Evolutionary conservation across 2,888 invertebrate genomes (phyloP), one percentile per base, ranked within the genome.

Genomic region (Nephrotoma flavescens): DNA sequence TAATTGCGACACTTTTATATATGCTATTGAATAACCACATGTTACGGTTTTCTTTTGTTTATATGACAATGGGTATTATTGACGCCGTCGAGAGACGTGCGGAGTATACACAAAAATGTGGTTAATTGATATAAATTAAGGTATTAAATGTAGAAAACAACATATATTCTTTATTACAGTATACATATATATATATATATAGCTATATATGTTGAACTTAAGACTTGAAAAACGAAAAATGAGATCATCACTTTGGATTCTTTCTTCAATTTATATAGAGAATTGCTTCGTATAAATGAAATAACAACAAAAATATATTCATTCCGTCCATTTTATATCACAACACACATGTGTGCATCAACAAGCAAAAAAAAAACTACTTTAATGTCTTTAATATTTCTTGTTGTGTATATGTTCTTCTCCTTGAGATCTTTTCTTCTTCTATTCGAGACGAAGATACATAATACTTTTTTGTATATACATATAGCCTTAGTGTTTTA

Each of bases 121-220:
- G 90, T 91, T 91, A 91, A 91, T 91, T 91, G 91, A 91, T 90
- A 89, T 91, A 91, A 91, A 91, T 91, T 91, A 91, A 91, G 91
- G 91, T 91, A 90, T 90, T 71, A 71, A 71, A 71, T 71, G 31
- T 71, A 71, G 52, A 57, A 57, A 57, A 57, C 7, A 57, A 57
- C 15, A 52, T 31, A 31, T 71, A 71, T 71, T 71, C 71, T 71
- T 71, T 71, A 71, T 71, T 71, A n/a, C n/a, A 31, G 71, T 71
- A 31, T 19, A 19, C 19, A 19, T 19, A 19, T 31, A 31, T 71
- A 31, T 52, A n/a, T 52, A 52, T 71, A 31, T 52, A n/a, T 52
- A 52, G 15, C 52, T 3, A 31, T 71, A 31, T 71, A 71, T 71
- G 71, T 71, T 71, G 71, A 71, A 71, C 71, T 71, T 71, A 71